Base-by-base conservation (phyloP, 92 coral and sea anemone genomes). In the Parazoanthus atlanticus region DNA sequence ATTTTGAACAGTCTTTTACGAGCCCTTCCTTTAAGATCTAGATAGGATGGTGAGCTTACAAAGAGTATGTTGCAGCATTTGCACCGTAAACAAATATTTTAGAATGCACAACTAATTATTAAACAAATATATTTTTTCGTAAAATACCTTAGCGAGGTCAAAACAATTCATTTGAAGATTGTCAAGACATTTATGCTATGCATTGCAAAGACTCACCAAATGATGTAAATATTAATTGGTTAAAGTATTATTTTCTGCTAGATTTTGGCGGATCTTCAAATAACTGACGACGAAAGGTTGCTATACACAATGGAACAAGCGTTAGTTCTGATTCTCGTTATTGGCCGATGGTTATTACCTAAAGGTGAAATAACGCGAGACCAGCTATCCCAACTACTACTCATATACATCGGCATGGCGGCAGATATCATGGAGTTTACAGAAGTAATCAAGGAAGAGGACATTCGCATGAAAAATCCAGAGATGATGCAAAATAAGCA, bases 401-500 rank as follows among this genome's bases (percentile, higher is more conserved):
- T 96, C 79, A 94, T 93, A 61, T 96, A 96, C 91, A 93, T 96
- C 19, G 98, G 98, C 1, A 93, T 94, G 85, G 98, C 98, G 5
- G 98, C 98, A 11, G 98, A 96, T 74, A 96, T 96, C 80, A 95
- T 96, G 88, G 98, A 96, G 85, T 94, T 96, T 85, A 96, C 98
- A 0, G 98, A 93, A 79, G 93, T 96, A 41, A 93, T 95, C 86
- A 94, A 96, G 73, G 98, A 94, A 78, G 94, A 94, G 9, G 97
- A 94, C 47, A 94, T 94, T 74, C 94, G 96, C 17, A 91, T 26
- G 84, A 91, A 84, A 41, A 92, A 93, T 80, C 88, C 93, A 11
- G 88, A 94, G 40, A 94, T 94, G 97, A 88, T 94, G 89, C 86
- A 80, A 85, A 94, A 93, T 85, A 72, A 80, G 26, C 90, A 85